Conservation (phyloP, 2,888 invertebrate species). For the Microchrysa polita region DNA sequence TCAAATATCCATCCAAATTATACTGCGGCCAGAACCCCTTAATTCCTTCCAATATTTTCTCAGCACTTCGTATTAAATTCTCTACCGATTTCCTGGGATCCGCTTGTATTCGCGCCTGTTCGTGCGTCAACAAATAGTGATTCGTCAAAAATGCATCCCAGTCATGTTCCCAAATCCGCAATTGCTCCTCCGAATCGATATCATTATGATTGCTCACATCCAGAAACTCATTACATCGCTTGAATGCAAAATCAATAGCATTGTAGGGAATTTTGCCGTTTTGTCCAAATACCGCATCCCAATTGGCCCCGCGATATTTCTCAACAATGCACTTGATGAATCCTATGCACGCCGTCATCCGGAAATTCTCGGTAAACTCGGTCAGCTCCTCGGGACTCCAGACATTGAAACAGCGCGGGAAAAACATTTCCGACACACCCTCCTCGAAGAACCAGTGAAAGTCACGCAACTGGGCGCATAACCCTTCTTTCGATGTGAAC, state of each 20-base stretch:
- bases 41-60: conserved; percentile 73
- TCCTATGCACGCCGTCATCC: conserved; percentile 87
- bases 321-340: conserved; percentile 80
- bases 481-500: conserved; percentile 92
- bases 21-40: conserved; percentile 82
- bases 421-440: conserved; percentile 80
- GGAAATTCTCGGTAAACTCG: conserved; percentile 88
- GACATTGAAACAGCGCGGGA: conserved; percentile 88
- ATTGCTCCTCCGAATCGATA: conserved; percentile 71
- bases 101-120: conserved; percentile 67
- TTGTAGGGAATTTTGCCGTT: conserved; percentile 77
- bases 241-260: conserved; percentile 83
- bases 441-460: conserved; percentile 88
- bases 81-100: conserved; percentile 58
- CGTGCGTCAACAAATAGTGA: conserved; percentile 74
- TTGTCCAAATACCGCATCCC: conserved; percentile 67
- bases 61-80: conserved; percentile 63
- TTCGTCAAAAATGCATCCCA: conserved; percentile 88
- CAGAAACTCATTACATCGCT: conserved; percentile 81
- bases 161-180: conserved; percentile 81
- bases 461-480: conserved; percentile 80
- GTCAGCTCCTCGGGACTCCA: conserved; percentile 83
- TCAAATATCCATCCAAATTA: conserved; percentile 83
- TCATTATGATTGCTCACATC: conserved; percentile 77
- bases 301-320: conserved; percentile 68